Base-by-base conservation (phyloP, 2,797 vertebrate species). In the Enteromius afrohamiltoni region DNA sequence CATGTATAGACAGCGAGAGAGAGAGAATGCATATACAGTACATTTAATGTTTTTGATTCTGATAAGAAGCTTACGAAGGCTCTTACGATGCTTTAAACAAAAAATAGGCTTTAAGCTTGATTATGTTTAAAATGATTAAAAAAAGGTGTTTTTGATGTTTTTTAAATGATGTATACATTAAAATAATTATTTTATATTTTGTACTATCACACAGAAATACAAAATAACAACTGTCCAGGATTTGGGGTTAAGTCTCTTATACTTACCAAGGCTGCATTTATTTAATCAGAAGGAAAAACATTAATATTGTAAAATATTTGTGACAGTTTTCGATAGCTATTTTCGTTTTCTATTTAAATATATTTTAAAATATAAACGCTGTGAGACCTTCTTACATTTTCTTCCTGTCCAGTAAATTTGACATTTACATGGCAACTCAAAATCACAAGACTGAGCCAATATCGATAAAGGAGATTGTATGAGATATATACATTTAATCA, bases 281-380 rank as follows among this genome's bases (percentile, higher is more conserved):
- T 68, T 40, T 21, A 21, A n/a, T 68, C 5, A 40, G n/a, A 68
- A 68, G 65, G 40, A 68, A 68, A 68, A 68, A 68, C 21, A 42
- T 5, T 40, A 68, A 68, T 68, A 17, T 42, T 69, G 13, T 42
- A 6, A 69, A 69, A 69, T 42, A 69, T 42, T 14, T 42, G n/a
- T 40, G n/a, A 23, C 13, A 42, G 13, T 69, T 68, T 42, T 40
- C 2, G n/a, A 69, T 40, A 40, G 3, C 21, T 69, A 5, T 21
- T 53, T 55, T n/a, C 37, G 37, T 68, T 69, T 69, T 23, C 10
- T 14, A 68, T 40, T 68, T 37, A 13, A 68, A 42, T 42, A 58
- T 1, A 42, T 42, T 68, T 42, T 3, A 42, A 68, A 42, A 68
- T 68, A 6, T 23, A 42, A 68, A n/a, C n/a, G n/a, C 53, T 11